phyloP scores from a whole-genome alignment of 2,888 invertebrate genomes.

The Philaethria dido region DNA sequence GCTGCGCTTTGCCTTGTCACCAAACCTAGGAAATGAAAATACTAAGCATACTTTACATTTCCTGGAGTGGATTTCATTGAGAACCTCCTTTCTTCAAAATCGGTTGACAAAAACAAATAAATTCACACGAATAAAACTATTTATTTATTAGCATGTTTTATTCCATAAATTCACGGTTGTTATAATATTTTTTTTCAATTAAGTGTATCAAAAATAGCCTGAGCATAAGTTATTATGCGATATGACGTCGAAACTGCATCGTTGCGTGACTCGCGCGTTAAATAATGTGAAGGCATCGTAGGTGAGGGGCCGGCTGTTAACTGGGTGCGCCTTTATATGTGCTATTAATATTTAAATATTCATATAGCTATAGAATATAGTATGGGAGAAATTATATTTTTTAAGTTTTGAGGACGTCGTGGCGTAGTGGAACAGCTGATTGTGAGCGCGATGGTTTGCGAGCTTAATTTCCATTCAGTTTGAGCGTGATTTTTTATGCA shows the following conservation, averaged over 20 bases:
- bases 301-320: constrained; percentile 1
- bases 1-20: no score
- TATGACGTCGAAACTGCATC: constrained; percentile 45
- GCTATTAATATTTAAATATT: constrained; percentile 7
- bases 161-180: constrained; percentile 4
- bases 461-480: no score
- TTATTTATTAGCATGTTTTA: constrained; percentile 3
- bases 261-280: constrained; percentile 59
- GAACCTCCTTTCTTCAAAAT: background rate
- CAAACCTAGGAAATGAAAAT: no score
- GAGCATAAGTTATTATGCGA: constrained; percentile 24
- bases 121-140: background rate
- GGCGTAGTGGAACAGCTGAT: no score
- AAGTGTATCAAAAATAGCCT: constrained; percentile 25
- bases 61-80: no score
- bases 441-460: no score
- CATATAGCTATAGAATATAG: background rate
- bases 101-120: background rate
- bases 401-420: background rate
- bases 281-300: constrained; percentile 58
- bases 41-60: no score
- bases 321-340: background rate
- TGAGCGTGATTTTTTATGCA: no score
- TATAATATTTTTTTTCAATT: constrained; percentile 8
- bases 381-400: background rate